Base-by-base conservation (phyloP, 2,888 invertebrate genomes). In the Neoscelio sp. region DNA sequence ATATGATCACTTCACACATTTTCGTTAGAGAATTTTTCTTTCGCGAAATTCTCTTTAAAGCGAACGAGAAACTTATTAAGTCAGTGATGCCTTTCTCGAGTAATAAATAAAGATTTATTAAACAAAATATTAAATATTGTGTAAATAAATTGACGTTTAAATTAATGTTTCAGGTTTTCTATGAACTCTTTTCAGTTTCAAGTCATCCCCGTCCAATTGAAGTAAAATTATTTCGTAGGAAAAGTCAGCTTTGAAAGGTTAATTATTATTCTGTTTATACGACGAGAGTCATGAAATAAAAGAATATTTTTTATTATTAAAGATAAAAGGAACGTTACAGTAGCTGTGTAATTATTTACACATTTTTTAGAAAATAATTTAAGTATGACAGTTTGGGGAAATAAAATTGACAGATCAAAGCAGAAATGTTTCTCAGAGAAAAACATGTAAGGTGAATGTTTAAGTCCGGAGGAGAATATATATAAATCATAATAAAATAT, bases 1-100 rank as follows among this genome's bases (percentile, higher is more conserved):
- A 10, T 17, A 38, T 56, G 35, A 56, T 68, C 56, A 12, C 56
- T 68, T 46, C 44, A 56, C 46, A 8, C 26, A 54, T 50, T 50
- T 44, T 15, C n/a, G 44, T 44, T 60, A 33, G 17, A 30, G 60
- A 26, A 50, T 30, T 60, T 38, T 50, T 64, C 50, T 13, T 15
- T 64, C 13, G 8, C 40, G 10, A 40, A 56, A 44, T 30, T 28
- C 30, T 44, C 6, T 44, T 44, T 8, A 23, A n/a, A n/a, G n/a
- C n/a, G n/a, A n/a, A n/a, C n/a, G n/a, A n/a, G n/a, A n/a, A n/a
- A n/a, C n/a, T n/a, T n/a, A n/a, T n/a, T n/a, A n/a, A n/a, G n/a
- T 3, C 12, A 46, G 18, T 13, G 12, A 26, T 13, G 13, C 17
- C n/a, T 23, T 23, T 15, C 40, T 56, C n/a, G n/a, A 26, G 56